Percentiles rank a stretch among this genome's conserved stretches.
Evolutionary conservation across 2,113 vertebrate genomes (phyloP).

Genomic region (Oenanthe melanoleuca): DNA sequence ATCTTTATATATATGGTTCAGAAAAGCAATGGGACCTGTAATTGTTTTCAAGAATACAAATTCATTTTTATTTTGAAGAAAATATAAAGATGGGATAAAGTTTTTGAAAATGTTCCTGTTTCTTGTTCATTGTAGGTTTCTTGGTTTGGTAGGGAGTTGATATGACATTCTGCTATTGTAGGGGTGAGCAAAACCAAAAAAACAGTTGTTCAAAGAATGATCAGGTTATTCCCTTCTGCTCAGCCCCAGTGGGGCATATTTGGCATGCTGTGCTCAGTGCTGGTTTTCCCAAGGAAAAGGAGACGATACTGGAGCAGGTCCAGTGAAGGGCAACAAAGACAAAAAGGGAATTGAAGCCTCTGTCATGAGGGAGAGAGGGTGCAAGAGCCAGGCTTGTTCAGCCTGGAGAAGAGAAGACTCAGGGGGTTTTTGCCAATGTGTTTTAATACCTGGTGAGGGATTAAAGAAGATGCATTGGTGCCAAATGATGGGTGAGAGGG

Average conservation of each 20-base stretch:
- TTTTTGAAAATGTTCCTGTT: background rate
- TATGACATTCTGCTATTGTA: background rate
- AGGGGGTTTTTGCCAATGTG: background rate
- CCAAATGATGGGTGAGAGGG: background rate
- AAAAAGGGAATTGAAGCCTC: background rate
- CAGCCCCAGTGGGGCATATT: background rate
- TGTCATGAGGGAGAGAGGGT: accelerated
- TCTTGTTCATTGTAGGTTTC: background rate
- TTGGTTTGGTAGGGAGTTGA: background rate
- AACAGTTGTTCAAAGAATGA: background rate
- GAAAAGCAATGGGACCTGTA: background rate
- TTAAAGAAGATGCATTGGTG: background rate
- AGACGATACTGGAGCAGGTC: background rate
- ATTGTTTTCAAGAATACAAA: background rate
- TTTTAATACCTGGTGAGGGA: background rate
- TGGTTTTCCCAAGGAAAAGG: background rate
- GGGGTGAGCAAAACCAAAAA: background rate
- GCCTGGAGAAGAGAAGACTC: background rate
- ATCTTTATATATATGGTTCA: background rate
- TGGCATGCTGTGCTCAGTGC: background rate
- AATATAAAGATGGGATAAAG: background rate
- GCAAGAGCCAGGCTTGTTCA: background rate
- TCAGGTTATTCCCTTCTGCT: background rate
- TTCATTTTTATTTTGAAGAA: constrained; percentile 20
- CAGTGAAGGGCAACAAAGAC: background rate